These are phyloP conservation scores for Candoia aspera DNA, from an alignment of 2,113 vertebrate genomes.

Conservation along the genomic window DNA sequence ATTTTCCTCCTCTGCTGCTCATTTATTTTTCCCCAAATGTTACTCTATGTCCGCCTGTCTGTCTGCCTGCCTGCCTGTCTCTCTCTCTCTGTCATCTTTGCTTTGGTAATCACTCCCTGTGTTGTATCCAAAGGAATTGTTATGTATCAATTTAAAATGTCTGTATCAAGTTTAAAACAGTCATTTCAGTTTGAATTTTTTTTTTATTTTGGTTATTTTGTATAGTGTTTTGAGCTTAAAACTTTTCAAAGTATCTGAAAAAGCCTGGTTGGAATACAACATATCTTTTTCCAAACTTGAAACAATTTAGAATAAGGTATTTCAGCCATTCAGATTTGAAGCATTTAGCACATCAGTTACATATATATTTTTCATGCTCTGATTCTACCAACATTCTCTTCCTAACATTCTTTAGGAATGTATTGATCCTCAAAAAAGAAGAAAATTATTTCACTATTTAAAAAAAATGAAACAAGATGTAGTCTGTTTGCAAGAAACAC, in stretches of 20 bases:
- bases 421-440: neutral
- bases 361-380: neutral
- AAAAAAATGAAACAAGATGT: neutral
- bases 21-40: neutral
- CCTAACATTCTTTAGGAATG: neutral
- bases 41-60: neutral
- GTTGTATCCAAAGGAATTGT: neutral
- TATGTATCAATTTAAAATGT: neutral
- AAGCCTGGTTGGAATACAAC: neutral
- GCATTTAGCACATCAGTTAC: neutral
- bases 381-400: neutral
- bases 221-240: neutral
- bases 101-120: neutral
- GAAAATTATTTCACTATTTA: neutral
- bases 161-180: neutral
- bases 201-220: neutral
- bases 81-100: neutral
- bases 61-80: neutral
- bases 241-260: neutral
- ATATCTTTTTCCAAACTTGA: neutral
- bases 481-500: neutral
- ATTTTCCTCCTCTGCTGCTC: neutral
- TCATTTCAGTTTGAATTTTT: neutral
- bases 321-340: neutral
- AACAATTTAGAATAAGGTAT: neutral